Base-by-base conservation (phyloP, 2,797 vertebrate genomes). In the Gallinago solitaria region DNA sequence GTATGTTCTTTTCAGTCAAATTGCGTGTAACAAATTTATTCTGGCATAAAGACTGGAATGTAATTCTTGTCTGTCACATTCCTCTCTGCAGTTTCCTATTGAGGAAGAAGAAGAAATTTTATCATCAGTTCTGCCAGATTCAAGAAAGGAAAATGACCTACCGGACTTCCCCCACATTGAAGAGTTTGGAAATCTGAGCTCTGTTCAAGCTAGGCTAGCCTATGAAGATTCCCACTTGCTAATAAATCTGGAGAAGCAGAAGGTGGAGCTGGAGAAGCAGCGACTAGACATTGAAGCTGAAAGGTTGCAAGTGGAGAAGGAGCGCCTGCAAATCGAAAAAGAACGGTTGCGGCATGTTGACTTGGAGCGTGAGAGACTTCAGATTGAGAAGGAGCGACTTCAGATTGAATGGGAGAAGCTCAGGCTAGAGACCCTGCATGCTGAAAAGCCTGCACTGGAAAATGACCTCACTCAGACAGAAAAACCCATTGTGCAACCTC, bases 81-180 rank as follows among this genome's bases (percentile, higher is more conserved):
- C 48, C 12, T 95, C 78, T 90, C 75, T 81, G 56, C 79, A 98
- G 98, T 98, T 98, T 96, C 98, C 98, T 91, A 98, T 98, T 75
- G 97, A 98, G 59, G 99, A 99, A 37, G 99, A 99, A 70, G 99
- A 99, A 69, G 99, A 99, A 92, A 98, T 98, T 96, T 95, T 99
- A 89, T 99, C 99, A 11, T 98, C 99, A 6, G 98, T 99, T 87
- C 97, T 99, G 63, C 98, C 98, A 11, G 99, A 99, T 96, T 98
- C 99, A 0, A 98, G 98, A 84, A 98, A 98, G 45, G 99, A 99
- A 85, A 98, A 97, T 1, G 98, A 98, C 30, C 96, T 98, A 9
- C 98, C 98, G 1, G 98, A 99, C 50, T 99, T 99, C 73, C 97
- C 98, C 30, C 98, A 99, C 90, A 98, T 98, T 9, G 98, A 99